Base-by-base conservation (phyloP, 2,888 invertebrate species). In the Diaprepes abbreviatus region DNA sequence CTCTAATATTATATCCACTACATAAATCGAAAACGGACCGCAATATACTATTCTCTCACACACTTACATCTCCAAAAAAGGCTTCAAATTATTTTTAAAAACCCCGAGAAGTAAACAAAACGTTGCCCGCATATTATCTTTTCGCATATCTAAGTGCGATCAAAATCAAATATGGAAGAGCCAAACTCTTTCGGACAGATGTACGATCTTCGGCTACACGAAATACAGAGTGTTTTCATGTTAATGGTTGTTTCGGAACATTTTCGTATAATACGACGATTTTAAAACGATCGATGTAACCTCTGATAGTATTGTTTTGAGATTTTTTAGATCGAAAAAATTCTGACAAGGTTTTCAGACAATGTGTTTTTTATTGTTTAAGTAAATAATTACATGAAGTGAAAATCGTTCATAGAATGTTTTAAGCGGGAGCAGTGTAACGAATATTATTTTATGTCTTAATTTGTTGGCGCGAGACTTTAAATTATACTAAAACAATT, bases 181-280 rank as follows among this genome's bases (percentile, higher is more conserved):
- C 21, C 60, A 17, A 59, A 65, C 31, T 60, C 24, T 60, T 52
- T 58, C 14, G 62, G 66, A 70, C 70, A 70, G 65, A 70, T 65
- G 70, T 70, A 70, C 70, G 65, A 60, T 58, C 58, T 48, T 28
- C 16, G 43, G 16, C 28, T 24, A 54, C 62, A 67, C 57, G 58
- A 60, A 62, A 70, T 71, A 67, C 67, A 71, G 60, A 59, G 75
- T 77, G 76, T 77, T 78, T 73, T 75, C 77, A 72, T 78, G 77
- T 79, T 78, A 74, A 73, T 70, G 73, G 77, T 76, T 79, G 79
- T 79, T 66, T 66, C 50, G 50, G 50, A 19, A 31, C 33, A 48
- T 66, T 75, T 74, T 71, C 68, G 78, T 75, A 78, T 79, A 79
- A 79, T 79, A 75, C 74, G 76, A 75, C 78, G 76, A 79, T 78